Evolutionary conservation across 2,113 vertebrate species (phyloP).

Genomic region (Lagopus muta): DNA sequence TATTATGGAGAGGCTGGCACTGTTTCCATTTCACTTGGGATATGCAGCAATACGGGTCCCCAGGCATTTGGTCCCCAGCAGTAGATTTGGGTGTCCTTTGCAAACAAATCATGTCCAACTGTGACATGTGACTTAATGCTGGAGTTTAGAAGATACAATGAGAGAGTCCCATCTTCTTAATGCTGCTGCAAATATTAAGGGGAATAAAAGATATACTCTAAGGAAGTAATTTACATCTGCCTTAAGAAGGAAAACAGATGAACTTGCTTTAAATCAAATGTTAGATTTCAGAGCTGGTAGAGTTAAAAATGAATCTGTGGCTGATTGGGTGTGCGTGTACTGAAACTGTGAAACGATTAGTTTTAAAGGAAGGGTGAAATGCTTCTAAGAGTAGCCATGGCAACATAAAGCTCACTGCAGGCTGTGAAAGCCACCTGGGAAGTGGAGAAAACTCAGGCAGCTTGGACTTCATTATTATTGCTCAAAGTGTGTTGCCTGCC

Average conservation of each 20-base stretch:
- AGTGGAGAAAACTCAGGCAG: background rate
- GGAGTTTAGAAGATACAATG: background rate
- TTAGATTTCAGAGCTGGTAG: background rate
- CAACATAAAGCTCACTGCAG: background rate
- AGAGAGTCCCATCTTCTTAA: background rate
- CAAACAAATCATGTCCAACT: background rate
- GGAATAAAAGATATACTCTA: background rate
- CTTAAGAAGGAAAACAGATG: background rate
- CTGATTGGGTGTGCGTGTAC: background rate
- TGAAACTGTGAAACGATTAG: background rate
- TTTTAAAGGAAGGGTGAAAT: conserved; percentile 2
- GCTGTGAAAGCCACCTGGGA: background rate
- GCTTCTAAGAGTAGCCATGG: background rate
- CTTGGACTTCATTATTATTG: background rate
- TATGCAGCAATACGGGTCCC: background rate
- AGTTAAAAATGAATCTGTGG: background rate
- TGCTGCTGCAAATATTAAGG: background rate
- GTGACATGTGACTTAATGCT: background rate
- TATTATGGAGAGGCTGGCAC: background rate
- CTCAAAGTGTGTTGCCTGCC: background rate
- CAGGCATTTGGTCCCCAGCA: background rate
- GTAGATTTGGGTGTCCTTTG: background rate
- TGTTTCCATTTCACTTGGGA: background rate
- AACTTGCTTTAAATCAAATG: background rate
- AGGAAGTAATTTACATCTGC: background rate